phyloP scores from a whole-genome alignment of 1,140 invertebrate genomes.

The Drosophila grimshawi region DNA sequence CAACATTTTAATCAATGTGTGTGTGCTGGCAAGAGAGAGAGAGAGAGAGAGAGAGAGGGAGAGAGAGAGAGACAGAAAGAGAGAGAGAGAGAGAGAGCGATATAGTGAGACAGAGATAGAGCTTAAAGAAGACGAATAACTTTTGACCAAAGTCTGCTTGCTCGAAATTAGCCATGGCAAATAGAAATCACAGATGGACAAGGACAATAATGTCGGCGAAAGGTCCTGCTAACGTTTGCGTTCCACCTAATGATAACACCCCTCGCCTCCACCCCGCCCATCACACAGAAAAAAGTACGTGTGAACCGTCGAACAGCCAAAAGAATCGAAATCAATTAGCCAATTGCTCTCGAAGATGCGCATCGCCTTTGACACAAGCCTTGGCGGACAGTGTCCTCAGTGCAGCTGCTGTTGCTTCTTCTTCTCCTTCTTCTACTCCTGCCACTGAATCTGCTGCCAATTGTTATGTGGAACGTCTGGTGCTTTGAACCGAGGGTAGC shows the following conservation, averaged over 20 bases:
- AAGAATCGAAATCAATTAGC: slow-evolving; percentile 81
- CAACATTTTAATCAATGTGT: slow-evolving; percentile 77
- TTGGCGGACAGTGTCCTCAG: background rate
- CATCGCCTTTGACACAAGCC: slow-evolving; percentile 46
- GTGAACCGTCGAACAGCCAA: slow-evolving; percentile 60
- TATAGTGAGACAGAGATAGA: background rate
- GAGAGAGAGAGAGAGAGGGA: background rate
- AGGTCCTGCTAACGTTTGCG: slow-evolving; percentile 78
- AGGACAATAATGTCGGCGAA: slow-evolving; percentile 69
- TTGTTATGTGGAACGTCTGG: slow-evolving; percentile 59
- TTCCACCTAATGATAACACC: slow-evolving; percentile 42
- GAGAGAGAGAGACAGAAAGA: background rate
- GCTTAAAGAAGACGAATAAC: slow-evolving; percentile 65
- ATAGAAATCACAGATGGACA: slow-evolving; percentile 65
- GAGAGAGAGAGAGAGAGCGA: background rate
- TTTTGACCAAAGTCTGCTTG: slow-evolving; percentile 67
- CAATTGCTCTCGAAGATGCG: slow-evolving; percentile 77
- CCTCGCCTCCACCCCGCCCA: background rate
- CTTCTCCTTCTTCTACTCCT: background rate
- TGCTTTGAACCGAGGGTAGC: slow-evolving; percentile 53
- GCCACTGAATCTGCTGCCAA: slow-evolving; percentile 18
- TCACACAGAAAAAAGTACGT: slow-evolving; percentile 42
- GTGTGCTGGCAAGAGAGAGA: background rate
- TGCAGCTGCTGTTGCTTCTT: background rate
- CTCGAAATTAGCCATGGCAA: slow-evolving; percentile 66